Evolutionary conservation across 2,888 invertebrate species (phyloP), one percentile per base, ranked within the genome.

Genomic region (Rhagonycha lutea): DNA sequence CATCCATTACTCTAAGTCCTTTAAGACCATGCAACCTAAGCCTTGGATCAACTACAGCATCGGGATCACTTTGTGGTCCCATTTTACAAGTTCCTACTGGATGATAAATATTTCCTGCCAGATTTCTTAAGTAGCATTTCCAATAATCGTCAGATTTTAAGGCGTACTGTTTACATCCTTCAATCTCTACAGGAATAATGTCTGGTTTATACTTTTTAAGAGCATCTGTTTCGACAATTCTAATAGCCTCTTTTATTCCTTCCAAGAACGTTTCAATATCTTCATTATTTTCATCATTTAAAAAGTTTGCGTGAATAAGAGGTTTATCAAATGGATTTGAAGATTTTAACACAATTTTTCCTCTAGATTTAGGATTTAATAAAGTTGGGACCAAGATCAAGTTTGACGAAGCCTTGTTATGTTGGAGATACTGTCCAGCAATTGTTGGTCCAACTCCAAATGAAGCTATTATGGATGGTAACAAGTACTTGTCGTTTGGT

Each of bases 11-110:
- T 77, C 96, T 90, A 23, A 96, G 86, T 26, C 94, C 93, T 1
- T 92, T 91, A 0, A 96, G 91, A 0, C 96, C 96, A 80, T 95
- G 92, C 0, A 96, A 95, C 14, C 92, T 89, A 68, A 96, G 86
- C 70, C 95, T 88, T 0, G 94, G 91, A 86, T 96, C 95, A 0
- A 96, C 95, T 0, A 96, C 96, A 0, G 96, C 95, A 0, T 91
- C 92, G 0, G 91, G 90, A 85, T 96, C 87, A 18, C 18, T 18
- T 18, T 18, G 18, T 18, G 18, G 18, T 18, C 18, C 18, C 18
- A 18, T 18, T 18, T 95, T 96, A 82, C 92, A 92, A 1, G 93
- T 93, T 65, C 26, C 23, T 10, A 10, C 26, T 65, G 65, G 61
- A 12, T 61, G 61, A 14, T 12, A 61, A 12, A 61, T 10, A 61